A percentile compares a stretch with the other conserved stretches of the same genome.
Conservation (phyloP, 2,797 vertebrate genomes). For the Allenopithecus nigroviridis region DNA sequence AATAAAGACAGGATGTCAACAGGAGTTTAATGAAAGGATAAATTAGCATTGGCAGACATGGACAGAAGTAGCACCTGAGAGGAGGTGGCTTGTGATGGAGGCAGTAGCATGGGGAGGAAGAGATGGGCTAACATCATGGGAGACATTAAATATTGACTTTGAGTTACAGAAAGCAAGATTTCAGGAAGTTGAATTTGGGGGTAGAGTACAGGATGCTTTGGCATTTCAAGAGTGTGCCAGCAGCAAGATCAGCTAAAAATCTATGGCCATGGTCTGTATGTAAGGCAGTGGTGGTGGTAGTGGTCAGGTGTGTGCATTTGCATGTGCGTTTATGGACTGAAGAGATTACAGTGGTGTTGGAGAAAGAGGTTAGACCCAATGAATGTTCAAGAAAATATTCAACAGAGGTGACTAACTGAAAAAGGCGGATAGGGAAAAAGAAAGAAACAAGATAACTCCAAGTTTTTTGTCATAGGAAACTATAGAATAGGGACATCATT, state of each 20-base stretch:
- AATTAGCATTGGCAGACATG: background rate
- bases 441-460: background rate
- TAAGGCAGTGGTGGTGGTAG: background rate
- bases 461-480: background rate
- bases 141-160: background rate
- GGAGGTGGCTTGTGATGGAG: background rate
- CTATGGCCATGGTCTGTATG: background rate
- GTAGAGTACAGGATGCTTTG: background rate
- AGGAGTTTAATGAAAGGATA: background rate
- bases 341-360: background rate
- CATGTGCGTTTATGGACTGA: background rate
- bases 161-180: background rate
- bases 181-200: background rate
- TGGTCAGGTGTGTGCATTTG: background rate
- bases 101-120: fast-evolving
- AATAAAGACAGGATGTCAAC: background rate
- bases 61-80: background rate
- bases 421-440: background rate
- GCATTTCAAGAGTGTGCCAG: no score
- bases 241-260: background rate
- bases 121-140: fast-evolving
- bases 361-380: background rate
- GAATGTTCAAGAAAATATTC: background rate
- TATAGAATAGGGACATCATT: background rate
- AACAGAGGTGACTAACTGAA: background rate